phyloP scores from a whole-genome alignment of 2,888 invertebrate genomes.

The Dione juno region DNA sequence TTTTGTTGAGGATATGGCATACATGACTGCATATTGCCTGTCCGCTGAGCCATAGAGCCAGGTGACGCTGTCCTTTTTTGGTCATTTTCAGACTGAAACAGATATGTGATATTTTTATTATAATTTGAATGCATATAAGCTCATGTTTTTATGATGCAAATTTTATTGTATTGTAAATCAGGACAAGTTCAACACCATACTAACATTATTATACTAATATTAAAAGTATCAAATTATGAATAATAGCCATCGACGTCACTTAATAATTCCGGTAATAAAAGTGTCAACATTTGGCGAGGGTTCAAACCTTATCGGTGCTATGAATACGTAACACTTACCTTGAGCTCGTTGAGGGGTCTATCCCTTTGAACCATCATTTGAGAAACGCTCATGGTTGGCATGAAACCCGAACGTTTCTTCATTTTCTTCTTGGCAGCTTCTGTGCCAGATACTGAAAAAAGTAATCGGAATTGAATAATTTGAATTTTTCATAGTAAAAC shows the following conservation, averaged over 20 bases:
- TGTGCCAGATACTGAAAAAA: constrained; percentile 65
- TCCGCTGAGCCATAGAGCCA: constrained; percentile 57
- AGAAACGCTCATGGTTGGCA: constrained; percentile 85
- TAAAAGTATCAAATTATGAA: constrained; percentile 28
- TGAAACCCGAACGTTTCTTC: constrained; percentile 84
- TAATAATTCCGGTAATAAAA: constrained; percentile 53
- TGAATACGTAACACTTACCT: constrained; percentile 66
- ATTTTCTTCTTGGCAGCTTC: constrained; percentile 85
- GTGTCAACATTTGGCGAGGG: constrained; percentile 58
- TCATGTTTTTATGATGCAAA: background rate
- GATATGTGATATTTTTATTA: constrained; percentile 22
- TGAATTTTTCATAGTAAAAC: background rate
- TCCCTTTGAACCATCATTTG: constrained; percentile 87
- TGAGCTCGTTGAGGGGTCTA: constrained; percentile 81
- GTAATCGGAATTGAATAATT: background rate
- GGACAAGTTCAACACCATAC: constrained; percentile 6
- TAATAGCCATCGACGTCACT: constrained; percentile 22
- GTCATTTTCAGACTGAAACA: constrained; percentile 69
- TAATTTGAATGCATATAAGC: background rate
- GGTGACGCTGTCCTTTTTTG: constrained; percentile 61
- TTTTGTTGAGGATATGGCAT: constrained; percentile 62
- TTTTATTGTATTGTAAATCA: background rate
- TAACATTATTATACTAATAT: constrained; percentile 3
- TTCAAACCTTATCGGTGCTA: constrained; percentile 66
- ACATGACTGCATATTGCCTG: constrained; percentile 55